Base-by-base conservation (phyloP, 2,888 invertebrate genomes). In the Platycheirus rosarum region DNA sequence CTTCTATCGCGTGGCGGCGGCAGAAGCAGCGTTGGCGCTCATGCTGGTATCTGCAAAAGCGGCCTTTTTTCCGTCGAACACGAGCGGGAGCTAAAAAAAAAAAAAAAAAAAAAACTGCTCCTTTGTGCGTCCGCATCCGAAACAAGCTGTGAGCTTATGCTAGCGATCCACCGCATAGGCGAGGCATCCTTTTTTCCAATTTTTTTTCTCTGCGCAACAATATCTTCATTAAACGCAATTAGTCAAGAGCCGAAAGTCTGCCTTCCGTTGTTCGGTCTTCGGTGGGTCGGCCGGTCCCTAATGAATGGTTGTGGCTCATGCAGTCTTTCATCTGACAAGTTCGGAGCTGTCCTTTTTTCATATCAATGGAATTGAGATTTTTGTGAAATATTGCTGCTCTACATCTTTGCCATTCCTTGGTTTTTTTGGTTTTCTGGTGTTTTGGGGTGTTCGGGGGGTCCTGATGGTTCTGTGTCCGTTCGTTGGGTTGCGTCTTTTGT, bases 171-270 rank as follows among this genome's bases (percentile, higher is more conserved):
- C 71, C 76, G 76, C 63, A 77, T 63, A 40, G 57, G 40, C 40
- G 14, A 70, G 18, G 69, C 46, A 75, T 75, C 48, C 55, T 70
- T 55, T 44, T 60, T 57, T 7, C 16, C 13, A n/a, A n/a, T n/a
- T 42, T 16, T 42, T 8, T 60, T 29, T 26, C 26, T 66, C 46
- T 60, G 55, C 49, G 57, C 63, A 71, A 71, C 77, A 71, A 65
- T 77, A 57, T 77, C 77, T 77, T 77, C 77, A 77, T 77, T 77
- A 71, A 77, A 77, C 71, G 71, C 77, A 77, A 77, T 77, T 77
- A 77, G 77, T 77, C 77, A 77, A 77, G 77, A 71, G 57, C 49
- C 71, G 49, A 77, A 77, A 77, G 71, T 77, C 77, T 77, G 77
- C 49, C 65, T 63, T 70, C 53, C 53, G 46, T n/a, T n/a, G n/a